Conservation (phyloP, 1,140 invertebrate genomes). For the Thalassaphorura encarpata region DNA sequence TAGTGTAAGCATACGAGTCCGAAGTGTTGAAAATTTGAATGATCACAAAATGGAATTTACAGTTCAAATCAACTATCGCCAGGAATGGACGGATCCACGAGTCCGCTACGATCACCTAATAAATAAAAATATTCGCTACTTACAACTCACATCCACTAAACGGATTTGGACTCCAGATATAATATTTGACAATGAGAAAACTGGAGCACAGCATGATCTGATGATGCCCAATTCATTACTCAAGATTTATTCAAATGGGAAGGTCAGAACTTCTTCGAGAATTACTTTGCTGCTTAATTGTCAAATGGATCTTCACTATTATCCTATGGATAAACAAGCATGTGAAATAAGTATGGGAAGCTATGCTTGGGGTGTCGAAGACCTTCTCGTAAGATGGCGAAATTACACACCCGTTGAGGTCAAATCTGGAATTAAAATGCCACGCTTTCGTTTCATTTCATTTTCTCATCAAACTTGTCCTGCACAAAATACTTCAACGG, state of each 20-base stretch:
- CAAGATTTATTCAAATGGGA: constrained; percentile 11
- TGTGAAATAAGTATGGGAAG: constrained; percentile 41
- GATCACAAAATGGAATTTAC: constrained; percentile 21
- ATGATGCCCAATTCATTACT: constrained; percentile 12
- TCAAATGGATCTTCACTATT: constrained; percentile 43
- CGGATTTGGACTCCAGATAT: constrained; percentile 14
- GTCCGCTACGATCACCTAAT: constrained; percentile 5
- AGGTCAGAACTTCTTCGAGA: not conserved
- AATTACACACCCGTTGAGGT: constrained; percentile 37
- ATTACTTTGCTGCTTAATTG: constrained; percentile 40
- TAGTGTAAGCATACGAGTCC: not conserved
- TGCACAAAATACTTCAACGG: constrained; percentile 41
- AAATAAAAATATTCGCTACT: constrained; percentile 2
- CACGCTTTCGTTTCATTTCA: constrained; percentile 38
- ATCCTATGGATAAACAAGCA: constrained; percentile 42
- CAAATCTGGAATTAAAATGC: constrained; percentile 37
- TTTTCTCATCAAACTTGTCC: constrained; percentile 36
- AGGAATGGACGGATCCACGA: constrained; percentile 1
- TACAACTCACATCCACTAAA: not conserved
- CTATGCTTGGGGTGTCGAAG: constrained; percentile 38
- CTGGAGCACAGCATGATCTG: constrained; percentile 7
- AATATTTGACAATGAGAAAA: constrained; percentile 16
- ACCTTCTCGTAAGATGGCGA: constrained; percentile 38
- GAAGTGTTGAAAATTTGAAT: constrained; percentile 20
- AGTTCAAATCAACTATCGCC: constrained; percentile 20